Conservation (phyloP, 2,113 vertebrate genomes). For the Spermophilus dauricus region DNA sequence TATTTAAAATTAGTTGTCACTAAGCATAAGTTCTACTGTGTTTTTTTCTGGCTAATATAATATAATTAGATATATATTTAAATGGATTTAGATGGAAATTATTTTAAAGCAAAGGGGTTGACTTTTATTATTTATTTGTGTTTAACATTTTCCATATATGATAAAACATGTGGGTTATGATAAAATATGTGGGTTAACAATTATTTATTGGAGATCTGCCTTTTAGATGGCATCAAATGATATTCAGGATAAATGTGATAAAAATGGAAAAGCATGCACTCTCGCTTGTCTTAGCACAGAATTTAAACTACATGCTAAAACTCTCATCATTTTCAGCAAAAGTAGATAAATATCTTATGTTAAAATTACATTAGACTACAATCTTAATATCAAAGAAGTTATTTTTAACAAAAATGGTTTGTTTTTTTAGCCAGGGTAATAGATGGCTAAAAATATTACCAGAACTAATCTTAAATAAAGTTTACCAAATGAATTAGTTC, state of each 20-base stretch:
- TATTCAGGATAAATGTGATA: not conserved
- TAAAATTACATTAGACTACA: constrained; percentile 22
- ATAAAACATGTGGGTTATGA: not conserved
- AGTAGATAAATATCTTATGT: not conserved
- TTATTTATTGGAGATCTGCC: not conserved
- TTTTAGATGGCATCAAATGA: constrained; percentile 21
- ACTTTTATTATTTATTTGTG: not conserved
- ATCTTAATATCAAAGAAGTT: constrained; percentile 8
- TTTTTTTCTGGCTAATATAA: not conserved
- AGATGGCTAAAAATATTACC: constrained; percentile 14
- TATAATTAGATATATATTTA: not conserved
- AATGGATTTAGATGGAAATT: not conserved
- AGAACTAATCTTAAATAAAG: constrained; percentile 32
- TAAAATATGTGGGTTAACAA: not conserved
- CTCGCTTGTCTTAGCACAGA: not conserved
- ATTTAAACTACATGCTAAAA: constrained; percentile 9
- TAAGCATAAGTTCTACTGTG: not conserved
- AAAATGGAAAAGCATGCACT: constrained; percentile 44
- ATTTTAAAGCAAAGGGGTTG: constrained; percentile 34
- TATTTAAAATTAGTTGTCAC: constrained; percentile 26
- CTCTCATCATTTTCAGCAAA: not conserved
- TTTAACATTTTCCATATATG: not conserved
- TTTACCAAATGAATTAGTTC: not conserved
- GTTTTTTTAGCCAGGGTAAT: not conserved
- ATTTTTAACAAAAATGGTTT: not conserved